Conservation (phyloP, 2,113 vertebrate genomes). For the Gopherus flavomarginatus region DNA sequence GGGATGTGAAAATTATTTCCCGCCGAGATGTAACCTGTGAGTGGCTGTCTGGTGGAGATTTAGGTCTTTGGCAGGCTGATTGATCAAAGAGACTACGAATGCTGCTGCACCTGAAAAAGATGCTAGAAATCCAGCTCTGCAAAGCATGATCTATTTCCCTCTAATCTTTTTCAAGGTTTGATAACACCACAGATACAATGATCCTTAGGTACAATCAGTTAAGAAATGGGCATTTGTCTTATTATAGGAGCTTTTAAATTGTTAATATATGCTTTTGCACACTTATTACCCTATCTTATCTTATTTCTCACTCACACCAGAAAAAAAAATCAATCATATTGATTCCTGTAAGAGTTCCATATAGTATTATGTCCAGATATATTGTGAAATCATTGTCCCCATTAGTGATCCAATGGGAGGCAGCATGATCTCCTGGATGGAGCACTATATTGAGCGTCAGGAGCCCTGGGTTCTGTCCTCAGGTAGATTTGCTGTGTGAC, state of each 20-base stretch:
- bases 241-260: neutral
- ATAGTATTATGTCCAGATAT: neutral
- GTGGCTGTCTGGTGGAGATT: neutral
- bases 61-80: neutral
- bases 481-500: neutral
- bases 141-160: neutral
- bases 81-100: neutral
- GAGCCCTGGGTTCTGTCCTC: neutral
- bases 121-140: neutral
- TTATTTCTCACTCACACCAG: neutral
- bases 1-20: neutral
- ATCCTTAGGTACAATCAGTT: neutral
- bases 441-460: neutral
- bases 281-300: neutral
- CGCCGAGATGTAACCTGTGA: neutral
- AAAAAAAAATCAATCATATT: neutral
- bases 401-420: neutral
- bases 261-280: neutral
- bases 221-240: neutral
- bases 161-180: neutral
- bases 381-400: accelerated
- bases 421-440: accelerated
- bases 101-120: neutral
- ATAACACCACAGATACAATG: accelerated
- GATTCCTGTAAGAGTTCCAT: neutral